These are phyloP conservation scores for Melanotaenia maccullochi DNA, from an alignment of 2,797 vertebrate species.

Conservation along the genomic window DNA sequence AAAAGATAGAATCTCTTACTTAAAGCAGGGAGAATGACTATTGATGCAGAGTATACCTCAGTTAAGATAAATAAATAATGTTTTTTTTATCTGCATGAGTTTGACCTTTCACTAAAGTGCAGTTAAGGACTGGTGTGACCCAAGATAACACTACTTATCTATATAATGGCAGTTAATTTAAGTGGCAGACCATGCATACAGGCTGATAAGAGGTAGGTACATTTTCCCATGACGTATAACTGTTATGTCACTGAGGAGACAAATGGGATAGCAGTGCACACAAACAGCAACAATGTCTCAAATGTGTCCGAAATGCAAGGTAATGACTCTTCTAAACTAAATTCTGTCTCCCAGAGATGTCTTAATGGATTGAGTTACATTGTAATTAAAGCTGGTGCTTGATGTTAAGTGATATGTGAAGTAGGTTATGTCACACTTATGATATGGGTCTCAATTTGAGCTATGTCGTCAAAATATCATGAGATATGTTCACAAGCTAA, in stretches of 20 bases:
- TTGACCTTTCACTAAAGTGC: not conserved
- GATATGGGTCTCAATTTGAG: not conserved
- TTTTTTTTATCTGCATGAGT: not conserved
- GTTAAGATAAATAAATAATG: too few species aligned
- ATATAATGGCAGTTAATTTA: not conserved
- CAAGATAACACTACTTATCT: conserved; percentile 28
- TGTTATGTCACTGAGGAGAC: conserved; percentile 1
- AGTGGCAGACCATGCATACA: conserved; percentile 11
- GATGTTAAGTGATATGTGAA: not conserved
- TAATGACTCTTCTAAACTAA: not conserved
- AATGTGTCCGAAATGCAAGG: not conserved
- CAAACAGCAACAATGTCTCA: conserved; percentile 1
- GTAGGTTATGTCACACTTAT: not conserved
- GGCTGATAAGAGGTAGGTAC: not conserved
- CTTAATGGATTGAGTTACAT: conserved; percentile 15
- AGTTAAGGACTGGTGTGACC: not conserved
- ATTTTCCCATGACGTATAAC: conserved; percentile 21
- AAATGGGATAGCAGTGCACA: not conserved
- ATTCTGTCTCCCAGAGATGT: not conserved
- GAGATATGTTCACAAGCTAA: conserved; percentile 14
- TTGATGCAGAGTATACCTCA: not conserved
- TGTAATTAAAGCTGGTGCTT: conserved; percentile 28
- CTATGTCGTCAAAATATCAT: not conserved
- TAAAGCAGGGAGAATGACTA: not conserved
- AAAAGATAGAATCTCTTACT: not conserved